Conservation (phyloP, 2,888 invertebrate genomes). For the Lapara coniferarum region DNA sequence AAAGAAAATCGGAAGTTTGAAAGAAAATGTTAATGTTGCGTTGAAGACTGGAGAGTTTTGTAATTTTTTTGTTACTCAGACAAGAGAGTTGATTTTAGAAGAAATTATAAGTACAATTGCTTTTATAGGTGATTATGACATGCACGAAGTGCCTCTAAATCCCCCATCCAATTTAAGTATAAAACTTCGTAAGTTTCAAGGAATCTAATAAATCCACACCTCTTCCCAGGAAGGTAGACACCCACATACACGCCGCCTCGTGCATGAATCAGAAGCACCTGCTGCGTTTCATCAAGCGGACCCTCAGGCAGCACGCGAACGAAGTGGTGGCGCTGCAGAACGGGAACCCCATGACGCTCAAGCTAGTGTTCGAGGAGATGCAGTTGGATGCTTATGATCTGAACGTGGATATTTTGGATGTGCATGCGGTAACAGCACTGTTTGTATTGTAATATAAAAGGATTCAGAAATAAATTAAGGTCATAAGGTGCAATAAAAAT, state of each 20-base stretch:
- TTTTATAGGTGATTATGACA: too few relatives aligned
- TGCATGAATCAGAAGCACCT: slow-evolving; percentile 99
- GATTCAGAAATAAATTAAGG: neutral
- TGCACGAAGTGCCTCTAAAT: too few relatives aligned
- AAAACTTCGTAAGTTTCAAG: too few relatives aligned
- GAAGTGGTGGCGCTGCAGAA: slow-evolving; percentile 77
- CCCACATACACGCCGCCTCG: slow-evolving; percentile 98
- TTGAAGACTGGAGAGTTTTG: too few relatives aligned
- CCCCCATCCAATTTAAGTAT: too few relatives aligned
- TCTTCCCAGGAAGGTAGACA: slow-evolving; percentile 91
- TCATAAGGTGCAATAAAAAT: too few relatives aligned
- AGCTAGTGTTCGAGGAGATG: slow-evolving; percentile 96
- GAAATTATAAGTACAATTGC: too few relatives aligned
- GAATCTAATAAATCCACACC: too few relatives aligned
- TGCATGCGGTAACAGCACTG: slow-evolving; percentile 90
- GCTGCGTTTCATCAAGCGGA: slow-evolving; percentile 98
- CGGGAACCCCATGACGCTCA: slow-evolving; percentile 91
- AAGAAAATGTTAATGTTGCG: too few relatives aligned
- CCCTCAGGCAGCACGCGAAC: slow-evolving; percentile 92
- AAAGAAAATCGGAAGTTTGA: too few relatives aligned
- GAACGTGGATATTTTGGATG: slow-evolving; percentile 98
- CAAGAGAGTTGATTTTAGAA: too few relatives aligned
- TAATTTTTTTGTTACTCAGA: too few relatives aligned
- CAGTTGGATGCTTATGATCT: slow-evolving; percentile 97
- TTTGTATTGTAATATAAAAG: neutral